Evolutionary conservation across 37 sponge, comb jelly and placozoan species (phyloP).

Genomic region (Chondrosia reniformis): DNA sequence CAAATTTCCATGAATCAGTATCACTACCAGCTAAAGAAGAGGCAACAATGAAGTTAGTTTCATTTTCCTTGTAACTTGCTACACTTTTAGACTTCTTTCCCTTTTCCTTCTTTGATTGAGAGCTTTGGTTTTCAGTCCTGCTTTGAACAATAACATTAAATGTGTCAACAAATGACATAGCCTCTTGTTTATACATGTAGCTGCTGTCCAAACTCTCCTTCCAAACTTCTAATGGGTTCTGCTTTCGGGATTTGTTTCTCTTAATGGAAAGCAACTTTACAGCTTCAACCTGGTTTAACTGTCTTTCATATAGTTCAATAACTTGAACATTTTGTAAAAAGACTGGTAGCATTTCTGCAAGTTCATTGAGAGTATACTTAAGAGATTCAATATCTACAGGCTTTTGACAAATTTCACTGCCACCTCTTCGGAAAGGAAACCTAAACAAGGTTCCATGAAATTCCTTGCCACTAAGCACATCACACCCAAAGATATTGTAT

Average conservation of each 20-base stretch:
- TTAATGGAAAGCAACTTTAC: not conserved
- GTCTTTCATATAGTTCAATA: constrained; percentile 40
- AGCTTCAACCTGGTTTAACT: not conserved
- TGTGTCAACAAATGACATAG: no score
- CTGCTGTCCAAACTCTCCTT: not conserved
- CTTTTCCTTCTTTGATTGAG: not conserved
- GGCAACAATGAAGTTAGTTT: constrained; percentile 23
- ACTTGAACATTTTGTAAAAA: constrained; percentile 54
- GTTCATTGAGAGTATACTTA: constrained; percentile 7
- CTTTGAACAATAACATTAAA: not conserved
- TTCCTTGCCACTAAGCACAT: constrained; percentile 28
- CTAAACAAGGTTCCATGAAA: constrained; percentile 78
- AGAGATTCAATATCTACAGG: constrained; percentile 19
- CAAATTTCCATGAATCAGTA: constrained; percentile 7
- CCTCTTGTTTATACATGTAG: no score
- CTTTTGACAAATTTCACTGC: constrained; percentile 42
- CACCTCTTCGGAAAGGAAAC: constrained; percentile 52
- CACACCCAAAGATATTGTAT: constrained; percentile 67
- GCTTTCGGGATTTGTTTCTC: not conserved
- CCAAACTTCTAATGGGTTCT: not conserved
- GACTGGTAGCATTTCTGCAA: constrained; percentile 35
- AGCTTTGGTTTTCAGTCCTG: not conserved
- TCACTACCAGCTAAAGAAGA: constrained; percentile 16
- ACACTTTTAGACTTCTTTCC: not conserved
- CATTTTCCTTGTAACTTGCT: not conserved